A percentile compares a stretch with the other conserved stretches of the same genome.
Conservation (phyloP, 2,113 vertebrate species). For the Pelodiscus sinensis region DNA sequence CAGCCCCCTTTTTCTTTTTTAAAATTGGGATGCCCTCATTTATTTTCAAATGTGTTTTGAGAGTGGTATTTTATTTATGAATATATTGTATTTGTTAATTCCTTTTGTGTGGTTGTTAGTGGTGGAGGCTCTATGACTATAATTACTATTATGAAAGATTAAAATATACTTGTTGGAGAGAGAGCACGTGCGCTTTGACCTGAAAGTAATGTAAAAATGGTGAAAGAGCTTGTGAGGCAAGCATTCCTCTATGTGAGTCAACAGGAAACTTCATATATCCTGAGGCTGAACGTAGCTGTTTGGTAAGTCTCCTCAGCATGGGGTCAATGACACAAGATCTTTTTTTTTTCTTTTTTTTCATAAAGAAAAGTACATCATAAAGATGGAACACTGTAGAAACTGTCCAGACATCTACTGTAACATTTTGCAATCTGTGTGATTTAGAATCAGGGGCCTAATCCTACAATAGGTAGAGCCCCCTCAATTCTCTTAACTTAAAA, state of each 20-base stretch:
- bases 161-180: background rate
- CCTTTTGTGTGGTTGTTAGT: no score
- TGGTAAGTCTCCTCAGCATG: background rate
- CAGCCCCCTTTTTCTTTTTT: background rate
- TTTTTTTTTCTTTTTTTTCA: background rate
- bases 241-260: background rate
- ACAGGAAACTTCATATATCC: background rate
- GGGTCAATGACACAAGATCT: background rate
- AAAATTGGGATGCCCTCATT: background rate
- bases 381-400: background rate
- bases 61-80: background rate
- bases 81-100: background rate
- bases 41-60: background rate
- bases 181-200: background rate
- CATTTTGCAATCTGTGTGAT: background rate
- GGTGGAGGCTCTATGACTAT: background rate
- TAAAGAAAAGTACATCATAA: background rate
- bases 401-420: background rate
- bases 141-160: background rate
- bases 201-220: background rate
- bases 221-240: background rate
- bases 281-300: background rate
- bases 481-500: background rate
- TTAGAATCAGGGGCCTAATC: background rate
- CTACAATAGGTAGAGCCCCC: accelerated